A percentile compares a stretch with the other conserved stretches of the same genome.
phyloP scores from a whole-genome alignment of 2,797 vertebrate genomes.

The Lagodon rhomboides region DNA sequence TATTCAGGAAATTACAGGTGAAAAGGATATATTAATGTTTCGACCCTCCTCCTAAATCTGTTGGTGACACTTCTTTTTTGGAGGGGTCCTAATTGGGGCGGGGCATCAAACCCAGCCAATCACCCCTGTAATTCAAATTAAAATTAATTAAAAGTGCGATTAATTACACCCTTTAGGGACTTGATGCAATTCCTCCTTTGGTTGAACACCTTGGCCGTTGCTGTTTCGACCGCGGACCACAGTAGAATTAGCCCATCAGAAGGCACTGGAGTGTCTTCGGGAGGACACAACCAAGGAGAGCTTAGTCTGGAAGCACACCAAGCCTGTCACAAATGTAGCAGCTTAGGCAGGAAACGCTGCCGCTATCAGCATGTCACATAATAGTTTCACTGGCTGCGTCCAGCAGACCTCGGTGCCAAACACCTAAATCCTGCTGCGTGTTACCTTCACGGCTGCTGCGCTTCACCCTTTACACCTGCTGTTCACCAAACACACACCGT shows the following conservation, averaged over 20 bases:
- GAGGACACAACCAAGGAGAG: constrained; percentile 40
- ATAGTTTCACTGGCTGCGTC: constrained; percentile 32
- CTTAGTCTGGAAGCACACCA: constrained; percentile 45
- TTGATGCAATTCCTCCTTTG: neutral
- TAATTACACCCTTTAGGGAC: neutral
- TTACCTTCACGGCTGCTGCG: constrained; percentile 58
- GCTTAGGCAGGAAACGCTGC: constrained; percentile 41
- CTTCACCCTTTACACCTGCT: constrained; percentile 45
- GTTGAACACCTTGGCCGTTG: constrained; percentile 2
- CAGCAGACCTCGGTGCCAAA: constrained; percentile 35
- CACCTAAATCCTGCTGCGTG: constrained; percentile 42
- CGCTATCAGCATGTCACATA: constrained; percentile 50
- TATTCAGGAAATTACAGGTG: too few species aligned
- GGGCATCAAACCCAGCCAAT: too few species aligned
- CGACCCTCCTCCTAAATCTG: too few species aligned
- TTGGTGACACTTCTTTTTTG: too few species aligned
- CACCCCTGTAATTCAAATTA: too few species aligned
- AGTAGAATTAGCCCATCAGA: constrained; percentile 27
- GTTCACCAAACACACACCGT: constrained; percentile 18
- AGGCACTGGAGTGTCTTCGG: constrained; percentile 26
- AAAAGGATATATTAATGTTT: too few species aligned
- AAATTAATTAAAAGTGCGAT: neutral
- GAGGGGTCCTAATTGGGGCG: too few species aligned
- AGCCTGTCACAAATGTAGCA: constrained; percentile 36
- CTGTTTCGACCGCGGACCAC: constrained; percentile 2